Percentiles rank a stretch among this genome's conserved stretches.
Conservation (phyloP, 2,888 invertebrate species). For the Congeria kusceri region DNA sequence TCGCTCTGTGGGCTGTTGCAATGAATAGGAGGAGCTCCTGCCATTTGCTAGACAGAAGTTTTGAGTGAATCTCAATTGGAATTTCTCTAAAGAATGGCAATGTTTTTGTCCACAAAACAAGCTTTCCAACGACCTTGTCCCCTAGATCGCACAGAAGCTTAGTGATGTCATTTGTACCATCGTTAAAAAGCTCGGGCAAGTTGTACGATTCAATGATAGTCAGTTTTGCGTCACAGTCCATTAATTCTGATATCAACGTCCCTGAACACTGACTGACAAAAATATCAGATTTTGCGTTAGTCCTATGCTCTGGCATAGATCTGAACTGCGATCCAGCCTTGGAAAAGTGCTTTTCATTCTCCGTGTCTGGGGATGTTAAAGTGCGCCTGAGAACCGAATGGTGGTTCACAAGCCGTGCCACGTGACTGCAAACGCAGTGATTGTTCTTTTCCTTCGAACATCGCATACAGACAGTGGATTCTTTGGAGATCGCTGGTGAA, state of each 20-base stretch:
- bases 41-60: conserved; percentile 98
- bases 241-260: conserved; percentile 63
- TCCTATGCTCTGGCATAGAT: not conserved
- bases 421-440: not conserved
- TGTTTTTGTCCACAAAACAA: conserved; percentile 99
- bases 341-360: not conserved
- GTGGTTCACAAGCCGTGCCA: not conserved
- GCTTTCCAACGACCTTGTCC: conserved; percentile 98
- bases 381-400: not conserved
- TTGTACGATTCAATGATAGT: conserved; percentile 72
- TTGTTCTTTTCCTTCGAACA: not conserved
- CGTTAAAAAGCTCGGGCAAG: conserved; percentile 65
- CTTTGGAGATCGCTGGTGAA: not conserved
- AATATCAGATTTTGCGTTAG: not conserved
- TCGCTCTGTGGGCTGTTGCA: conserved; percentile 71
- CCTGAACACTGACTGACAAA: not conserved
- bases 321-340: not conserved
- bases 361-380: not conserved
- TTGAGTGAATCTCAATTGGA: conserved; percentile 94
- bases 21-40: conserved; percentile 87
- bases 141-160: conserved; percentile 94
- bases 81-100: conserved; percentile 98
- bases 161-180: conserved; percentile 89
- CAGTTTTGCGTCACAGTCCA: conserved; percentile 70
- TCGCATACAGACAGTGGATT: not conserved